A percentile compares a stretch with the other conserved stretches of the same genome.
Conservation (phyloP, 2,113 vertebrate genomes). For the Callaeas wilsoni region DNA sequence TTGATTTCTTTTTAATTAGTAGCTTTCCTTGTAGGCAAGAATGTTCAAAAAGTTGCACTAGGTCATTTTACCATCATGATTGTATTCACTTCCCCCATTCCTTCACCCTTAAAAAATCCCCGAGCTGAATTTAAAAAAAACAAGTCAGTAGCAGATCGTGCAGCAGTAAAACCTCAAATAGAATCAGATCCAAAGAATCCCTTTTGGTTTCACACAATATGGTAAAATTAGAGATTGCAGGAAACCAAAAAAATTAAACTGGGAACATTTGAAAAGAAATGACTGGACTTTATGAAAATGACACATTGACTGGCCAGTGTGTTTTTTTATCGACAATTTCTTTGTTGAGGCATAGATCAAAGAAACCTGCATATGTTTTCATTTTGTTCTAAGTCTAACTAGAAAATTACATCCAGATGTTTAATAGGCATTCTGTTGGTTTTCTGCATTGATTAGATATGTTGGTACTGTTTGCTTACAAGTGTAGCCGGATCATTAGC, state of each 20-base stretch:
- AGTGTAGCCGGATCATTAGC: constrained; percentile 83
- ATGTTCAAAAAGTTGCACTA: constrained; percentile 8
- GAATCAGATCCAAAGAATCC: constrained; percentile 72
- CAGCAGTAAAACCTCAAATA: constrained; percentile 76
- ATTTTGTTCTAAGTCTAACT: constrained; percentile 80
- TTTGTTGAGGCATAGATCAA: constrained; percentile 82
- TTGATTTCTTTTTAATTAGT: constrained; percentile 53
- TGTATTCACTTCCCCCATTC: constrained; percentile 1
- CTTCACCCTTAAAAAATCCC: constrained; percentile 15
- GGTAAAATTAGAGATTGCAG: constrained; percentile 79
- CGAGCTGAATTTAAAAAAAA: not conserved
- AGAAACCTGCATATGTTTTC: constrained; percentile 81
- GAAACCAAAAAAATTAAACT: constrained; percentile 78
- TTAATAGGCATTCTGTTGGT: constrained; percentile 82
- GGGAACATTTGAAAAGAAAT: constrained; percentile 74
- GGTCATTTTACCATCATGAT: constrained; percentile 22
- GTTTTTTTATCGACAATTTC: constrained; percentile 74
- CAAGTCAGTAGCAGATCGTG: constrained; percentile 68
- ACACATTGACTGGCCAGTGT: constrained; percentile 73
- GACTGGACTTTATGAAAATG: constrained; percentile 74
- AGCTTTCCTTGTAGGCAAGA: constrained; percentile 47
- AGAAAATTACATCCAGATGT: constrained; percentile 88
- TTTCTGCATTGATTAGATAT: constrained; percentile 84
- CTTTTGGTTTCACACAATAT: constrained; percentile 78
- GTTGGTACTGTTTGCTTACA: constrained; percentile 86